Percentiles rank a stretch among this genome's conserved stretches.
Conservation (phyloP, 2,888 invertebrate species). For the Dryobotodes eremita region DNA sequence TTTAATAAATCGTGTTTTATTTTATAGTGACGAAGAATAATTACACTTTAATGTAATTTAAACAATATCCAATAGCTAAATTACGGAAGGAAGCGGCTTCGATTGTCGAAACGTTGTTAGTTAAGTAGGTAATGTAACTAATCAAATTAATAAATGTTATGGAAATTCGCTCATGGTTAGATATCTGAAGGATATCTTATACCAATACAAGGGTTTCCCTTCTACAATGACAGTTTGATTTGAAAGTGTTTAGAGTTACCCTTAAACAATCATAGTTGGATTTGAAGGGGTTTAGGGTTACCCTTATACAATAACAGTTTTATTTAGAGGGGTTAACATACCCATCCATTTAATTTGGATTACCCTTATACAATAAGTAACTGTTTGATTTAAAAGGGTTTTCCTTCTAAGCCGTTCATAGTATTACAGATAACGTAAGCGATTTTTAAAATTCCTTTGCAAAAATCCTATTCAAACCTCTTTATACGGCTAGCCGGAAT, state of each 20-base stretch:
- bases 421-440: not conserved
- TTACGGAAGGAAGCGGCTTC: not conserved
- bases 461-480: not conserved
- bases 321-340: not conserved
- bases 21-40: slow-evolving; percentile 17
- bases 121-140: not conserved
- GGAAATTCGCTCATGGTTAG: not conserved
- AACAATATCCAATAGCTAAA: slow-evolving; percentile 12
- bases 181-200: not conserved
- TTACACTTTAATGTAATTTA: not conserved
- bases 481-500: not conserved
- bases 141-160: not conserved
- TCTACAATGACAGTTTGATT: not conserved
- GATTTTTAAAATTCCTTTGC: not conserved
- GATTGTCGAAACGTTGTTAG: not conserved
- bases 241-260: not conserved
- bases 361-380: slow-evolving; percentile 1
- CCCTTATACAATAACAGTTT: not conserved
- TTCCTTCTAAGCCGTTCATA: not conserved
- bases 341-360: not conserved
- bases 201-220: not conserved
- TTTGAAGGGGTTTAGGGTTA: not conserved
- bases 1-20: slow-evolving; percentile 31
- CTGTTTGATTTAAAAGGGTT: not conserved
- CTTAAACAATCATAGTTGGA: not conserved